These are phyloP conservation scores for Nomada flava DNA, from an alignment of 2,888 invertebrate genomes.

Conservation along the genomic window DNA sequence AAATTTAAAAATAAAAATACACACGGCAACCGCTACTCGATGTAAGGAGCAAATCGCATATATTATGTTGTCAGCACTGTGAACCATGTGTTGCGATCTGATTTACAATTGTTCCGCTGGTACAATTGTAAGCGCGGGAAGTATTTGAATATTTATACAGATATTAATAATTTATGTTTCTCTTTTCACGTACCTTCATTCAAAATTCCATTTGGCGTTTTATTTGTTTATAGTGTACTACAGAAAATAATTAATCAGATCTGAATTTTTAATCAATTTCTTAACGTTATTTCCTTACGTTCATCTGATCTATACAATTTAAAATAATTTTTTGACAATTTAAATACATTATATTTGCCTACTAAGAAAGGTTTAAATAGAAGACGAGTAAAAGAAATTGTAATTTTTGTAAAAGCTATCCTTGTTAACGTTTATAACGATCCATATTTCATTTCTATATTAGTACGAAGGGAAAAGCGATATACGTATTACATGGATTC, in stretches of 20 bases:
- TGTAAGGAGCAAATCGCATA: conserved; percentile 22
- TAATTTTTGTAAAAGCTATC: conserved; percentile 5
- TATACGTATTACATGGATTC: background rate
- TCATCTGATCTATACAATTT: background rate
- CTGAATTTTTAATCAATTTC: background rate
- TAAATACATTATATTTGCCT: too few relatives aligned
- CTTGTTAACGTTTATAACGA: background rate
- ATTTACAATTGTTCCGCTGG: conserved; percentile 7
- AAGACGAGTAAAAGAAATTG: background rate
- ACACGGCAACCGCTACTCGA: background rate
- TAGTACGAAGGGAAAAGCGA: background rate
- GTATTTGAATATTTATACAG: background rate
- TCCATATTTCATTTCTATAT: too few relatives aligned
- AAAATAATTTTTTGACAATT: too few relatives aligned
- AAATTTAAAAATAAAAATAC: conserved; percentile 15
- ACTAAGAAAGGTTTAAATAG: background rate
- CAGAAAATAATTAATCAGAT: background rate
- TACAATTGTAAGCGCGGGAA: conserved; percentile 2
- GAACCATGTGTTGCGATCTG: background rate
- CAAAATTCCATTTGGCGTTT: background rate
- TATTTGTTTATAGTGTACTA: background rate
- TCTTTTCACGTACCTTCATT: background rate
- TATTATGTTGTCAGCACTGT: conserved; percentile 29
- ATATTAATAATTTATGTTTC: background rate
- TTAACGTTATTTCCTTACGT: background rate